Evolutionary conservation across 2,888 invertebrate genomes (phyloP).

Genomic region (Lasius platythorax): DNA sequence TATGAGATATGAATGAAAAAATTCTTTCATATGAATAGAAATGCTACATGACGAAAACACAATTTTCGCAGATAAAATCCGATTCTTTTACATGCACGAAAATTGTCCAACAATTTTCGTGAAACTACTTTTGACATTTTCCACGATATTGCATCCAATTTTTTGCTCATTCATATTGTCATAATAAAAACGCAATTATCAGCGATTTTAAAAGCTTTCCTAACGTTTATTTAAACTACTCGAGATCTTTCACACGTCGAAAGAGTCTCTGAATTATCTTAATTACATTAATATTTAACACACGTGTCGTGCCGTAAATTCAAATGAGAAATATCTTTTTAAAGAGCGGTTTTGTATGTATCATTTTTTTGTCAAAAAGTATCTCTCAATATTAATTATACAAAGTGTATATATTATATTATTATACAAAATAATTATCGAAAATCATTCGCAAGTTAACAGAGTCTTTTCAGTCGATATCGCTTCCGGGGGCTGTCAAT

Average conservation of each 20-base stretch:
- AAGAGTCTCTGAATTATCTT: background rate
- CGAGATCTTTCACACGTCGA: background rate
- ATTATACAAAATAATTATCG: background rate
- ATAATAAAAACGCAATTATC: background rate
- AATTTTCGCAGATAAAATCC: background rate
- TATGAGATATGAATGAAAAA: background rate
- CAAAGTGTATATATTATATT: background rate
- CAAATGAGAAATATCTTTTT: background rate
- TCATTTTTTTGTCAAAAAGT: background rate
- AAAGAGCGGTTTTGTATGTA: background rate
- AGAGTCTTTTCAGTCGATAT: background rate
- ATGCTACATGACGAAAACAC: background rate
- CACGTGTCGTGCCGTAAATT: background rate
- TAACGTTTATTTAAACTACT: background rate
- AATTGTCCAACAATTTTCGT: background rate
- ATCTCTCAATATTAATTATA: background rate
- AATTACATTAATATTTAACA: background rate
- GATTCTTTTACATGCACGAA: background rate
- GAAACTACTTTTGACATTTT: background rate
- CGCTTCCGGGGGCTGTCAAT: background rate
- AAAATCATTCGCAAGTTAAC: background rate
- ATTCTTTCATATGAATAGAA: background rate
- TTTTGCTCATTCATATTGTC: background rate
- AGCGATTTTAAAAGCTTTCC: background rate
- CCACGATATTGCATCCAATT: background rate